Evolutionary conservation across 2,113 vertebrate genomes (phyloP), one percentile per base, ranked within the genome.

Genomic region (Petromus typicus): DNA sequence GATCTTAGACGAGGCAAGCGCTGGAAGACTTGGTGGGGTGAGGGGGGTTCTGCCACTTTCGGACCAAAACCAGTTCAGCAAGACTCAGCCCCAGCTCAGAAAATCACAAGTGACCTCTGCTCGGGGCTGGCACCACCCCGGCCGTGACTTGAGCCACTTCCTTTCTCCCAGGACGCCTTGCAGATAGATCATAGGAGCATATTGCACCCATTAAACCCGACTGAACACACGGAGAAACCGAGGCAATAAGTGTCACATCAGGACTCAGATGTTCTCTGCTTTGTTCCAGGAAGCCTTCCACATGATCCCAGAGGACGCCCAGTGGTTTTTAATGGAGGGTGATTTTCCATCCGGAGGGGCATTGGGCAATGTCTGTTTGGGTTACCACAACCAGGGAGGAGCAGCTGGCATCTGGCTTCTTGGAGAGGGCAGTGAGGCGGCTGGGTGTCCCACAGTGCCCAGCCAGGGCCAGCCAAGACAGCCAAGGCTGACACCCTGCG

Each of bases 241-340:
- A 83, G 91, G 79, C 78, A 85, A 81, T 45, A 13, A 4, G 0
- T 11, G 16, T 56, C 9, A 32, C 23, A 12, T n/a, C 22, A 5
- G 22, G 30, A 57, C 51, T 59, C 69, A 27, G 34, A 71, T 30
- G n/a, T 59, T 66, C 83, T 94, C 82, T 25, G n/a, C 56, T 43
- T 75, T 81, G 40, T 90, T 91, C 93, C 34, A 45, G 69, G 66
- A 79, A 54, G 64, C 23, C 40, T 69, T 87, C 69, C 5, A 0
- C 22, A 18, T 45, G 84, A 64, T 61, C 84, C 82, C 37, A 18
- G 54, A 48, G 84, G 75, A 80, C 40, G 54, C 11, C 12, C 30
- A 34, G 71, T n/a, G n/a, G 71, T 78, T 93, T 91, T 78, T 69
- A 80, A 67, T 32, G 27, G 81, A 67, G 76, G 67, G 23, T 73